Conservation (phyloP, 2,888 invertebrate genomes). For the Aquatica leii region DNA sequence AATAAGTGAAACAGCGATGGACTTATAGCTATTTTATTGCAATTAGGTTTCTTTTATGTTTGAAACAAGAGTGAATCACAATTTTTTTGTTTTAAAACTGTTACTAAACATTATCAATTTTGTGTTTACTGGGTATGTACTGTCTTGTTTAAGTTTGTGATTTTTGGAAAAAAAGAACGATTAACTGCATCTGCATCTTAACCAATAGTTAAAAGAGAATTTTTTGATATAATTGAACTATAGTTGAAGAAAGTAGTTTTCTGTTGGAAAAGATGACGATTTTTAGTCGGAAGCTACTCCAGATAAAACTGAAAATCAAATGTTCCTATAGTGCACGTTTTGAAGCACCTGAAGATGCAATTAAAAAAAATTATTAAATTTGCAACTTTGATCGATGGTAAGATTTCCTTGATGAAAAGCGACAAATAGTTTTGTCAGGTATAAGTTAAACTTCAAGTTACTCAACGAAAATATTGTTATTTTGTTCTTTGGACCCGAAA, state of each 20-base stretch:
- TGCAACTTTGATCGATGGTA: background rate
- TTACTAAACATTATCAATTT: too few relatives aligned
- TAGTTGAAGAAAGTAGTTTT: background rate
- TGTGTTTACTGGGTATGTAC: too few relatives aligned
- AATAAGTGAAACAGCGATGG: too few relatives aligned
- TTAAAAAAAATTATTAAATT: background rate
- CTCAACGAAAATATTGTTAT: background rate
- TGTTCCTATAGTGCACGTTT: constrained; percentile 1
- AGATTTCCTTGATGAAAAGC: background rate
- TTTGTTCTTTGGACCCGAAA: constrained; percentile 12
- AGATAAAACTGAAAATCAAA: constrained; percentile 9
- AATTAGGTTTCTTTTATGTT: too few relatives aligned
- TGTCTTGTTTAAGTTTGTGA: too few relatives aligned
- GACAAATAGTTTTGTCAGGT: constrained; percentile 7
- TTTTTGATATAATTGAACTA: background rate
- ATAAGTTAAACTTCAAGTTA: constrained; percentile 11
- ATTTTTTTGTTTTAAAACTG: too few relatives aligned
- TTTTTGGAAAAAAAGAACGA: too few relatives aligned
- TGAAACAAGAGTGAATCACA: too few relatives aligned
- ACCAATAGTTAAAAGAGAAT: background rate
- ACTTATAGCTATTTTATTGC: too few relatives aligned
- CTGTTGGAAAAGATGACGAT: background rate
- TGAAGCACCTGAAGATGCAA: background rate
- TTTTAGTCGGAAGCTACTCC: constrained; percentile 9
- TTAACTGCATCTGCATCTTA: background rate